Conservation (phyloP, 2,113 vertebrate genomes). For the Labeo catla region DNA sequence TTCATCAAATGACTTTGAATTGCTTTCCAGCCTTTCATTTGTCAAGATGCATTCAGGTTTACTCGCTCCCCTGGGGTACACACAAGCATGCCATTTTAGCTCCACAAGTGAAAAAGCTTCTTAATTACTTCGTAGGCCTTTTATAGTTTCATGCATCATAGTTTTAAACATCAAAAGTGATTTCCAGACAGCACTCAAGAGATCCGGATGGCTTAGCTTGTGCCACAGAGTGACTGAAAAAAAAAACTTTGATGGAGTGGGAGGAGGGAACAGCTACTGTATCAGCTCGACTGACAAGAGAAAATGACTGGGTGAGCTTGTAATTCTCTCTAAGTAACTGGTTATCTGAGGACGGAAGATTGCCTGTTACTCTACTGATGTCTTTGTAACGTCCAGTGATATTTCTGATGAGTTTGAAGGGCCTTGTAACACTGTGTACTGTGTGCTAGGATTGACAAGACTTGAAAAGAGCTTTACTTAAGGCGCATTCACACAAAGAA, state of each 20-base stretch:
- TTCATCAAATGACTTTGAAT: conserved; percentile 52
- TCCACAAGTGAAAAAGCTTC: conserved; percentile 60
- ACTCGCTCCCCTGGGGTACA: conserved; percentile 58
- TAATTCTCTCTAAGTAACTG: conserved; percentile 28
- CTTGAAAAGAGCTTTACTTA: background rate
- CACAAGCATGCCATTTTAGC: conserved; percentile 58
- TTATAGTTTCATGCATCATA: conserved; percentile 57
- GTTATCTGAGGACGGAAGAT: background rate
- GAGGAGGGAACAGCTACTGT: conserved; percentile 19
- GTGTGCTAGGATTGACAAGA: background rate
- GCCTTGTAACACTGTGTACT: background rate
- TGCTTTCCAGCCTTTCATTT: conserved; percentile 66
- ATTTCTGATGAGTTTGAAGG: background rate
- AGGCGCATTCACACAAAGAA: background rate
- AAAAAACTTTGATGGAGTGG: conserved; percentile 25
- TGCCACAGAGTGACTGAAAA: conserved; percentile 11
- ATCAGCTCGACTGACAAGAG: conserved; percentile 12
- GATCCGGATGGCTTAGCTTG: conserved; percentile 20
- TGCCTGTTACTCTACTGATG: background rate
- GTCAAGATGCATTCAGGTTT: conserved; percentile 64
- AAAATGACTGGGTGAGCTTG: conserved; percentile 18
- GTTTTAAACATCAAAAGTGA: conserved; percentile 51
- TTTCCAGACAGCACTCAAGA: conserved; percentile 46
- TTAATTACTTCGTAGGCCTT: conserved; percentile 69
- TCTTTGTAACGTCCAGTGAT: conserved; percentile 18